A percentile compares a stretch with the other conserved stretches of the same genome.
Conservation (phyloP, 2,797 vertebrate species). For the Erethizon dorsatum region DNA sequence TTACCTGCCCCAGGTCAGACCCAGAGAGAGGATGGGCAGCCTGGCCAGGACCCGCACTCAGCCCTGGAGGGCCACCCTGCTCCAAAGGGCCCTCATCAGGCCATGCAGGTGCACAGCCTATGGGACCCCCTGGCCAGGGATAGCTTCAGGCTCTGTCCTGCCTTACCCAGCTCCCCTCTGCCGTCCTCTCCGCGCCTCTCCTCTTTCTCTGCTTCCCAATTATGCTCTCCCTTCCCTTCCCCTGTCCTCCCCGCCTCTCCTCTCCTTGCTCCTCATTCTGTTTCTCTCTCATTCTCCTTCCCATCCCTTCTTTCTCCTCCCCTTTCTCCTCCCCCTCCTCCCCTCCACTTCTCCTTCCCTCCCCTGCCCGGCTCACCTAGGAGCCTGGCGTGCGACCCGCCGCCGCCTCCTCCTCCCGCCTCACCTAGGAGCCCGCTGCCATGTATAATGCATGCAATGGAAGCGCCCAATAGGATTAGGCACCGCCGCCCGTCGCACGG, state of each 20-base stretch:
- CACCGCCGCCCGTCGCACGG: constrained; percentile 92
- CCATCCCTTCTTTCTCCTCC: not conserved
- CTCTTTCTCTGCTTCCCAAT: not conserved
- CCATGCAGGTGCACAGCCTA: not conserved
- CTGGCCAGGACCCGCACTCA: not conserved
- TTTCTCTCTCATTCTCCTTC: not conserved
- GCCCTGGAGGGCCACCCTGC: not conserved
- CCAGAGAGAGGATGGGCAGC: not conserved
- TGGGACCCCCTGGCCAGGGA: not conserved
- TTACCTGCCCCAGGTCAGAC: not conserved
- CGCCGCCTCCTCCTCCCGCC: constrained; percentile 33
- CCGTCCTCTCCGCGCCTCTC: no score
- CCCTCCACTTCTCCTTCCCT: not conserved
- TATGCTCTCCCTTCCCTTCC: not conserved
- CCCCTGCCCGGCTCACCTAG: constrained; percentile 81
- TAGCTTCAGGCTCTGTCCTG: not conserved
- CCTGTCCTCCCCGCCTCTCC: not conserved
- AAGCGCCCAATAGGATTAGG: constrained; percentile 94
- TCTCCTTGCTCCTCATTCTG: not conserved
- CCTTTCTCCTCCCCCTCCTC: not conserved
- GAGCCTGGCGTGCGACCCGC: constrained; percentile 56
- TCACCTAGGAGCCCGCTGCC: constrained; percentile 84
- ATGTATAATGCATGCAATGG: constrained; percentile 92
- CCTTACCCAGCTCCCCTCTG: not conserved
- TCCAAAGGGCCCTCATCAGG: not conserved